Conservation (phyloP, 2,113 vertebrate genomes). For the Ailuropoda melanoleuca region DNA sequence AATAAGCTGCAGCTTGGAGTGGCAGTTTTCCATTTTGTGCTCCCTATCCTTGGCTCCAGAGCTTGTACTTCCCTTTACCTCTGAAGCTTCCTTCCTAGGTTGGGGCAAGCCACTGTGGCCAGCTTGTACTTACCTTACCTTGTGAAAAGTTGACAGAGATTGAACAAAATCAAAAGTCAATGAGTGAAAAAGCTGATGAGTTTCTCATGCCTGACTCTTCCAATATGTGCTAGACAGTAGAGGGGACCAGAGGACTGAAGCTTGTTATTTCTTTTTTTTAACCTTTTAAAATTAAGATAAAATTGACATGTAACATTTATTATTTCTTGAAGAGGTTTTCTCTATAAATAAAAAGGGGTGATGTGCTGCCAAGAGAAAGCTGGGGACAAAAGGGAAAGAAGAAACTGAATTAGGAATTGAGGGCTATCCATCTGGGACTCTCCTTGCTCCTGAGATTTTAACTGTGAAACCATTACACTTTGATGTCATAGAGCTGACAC, state of each 20-base stretch:
- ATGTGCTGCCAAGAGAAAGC: not conserved
- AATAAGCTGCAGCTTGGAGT: not conserved
- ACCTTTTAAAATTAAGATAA: not conserved
- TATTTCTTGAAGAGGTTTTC: not conserved
- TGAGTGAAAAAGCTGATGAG: not conserved
- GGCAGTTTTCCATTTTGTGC: not conserved
- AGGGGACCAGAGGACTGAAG: not conserved
- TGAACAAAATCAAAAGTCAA: not conserved
- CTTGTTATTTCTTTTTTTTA: not conserved
- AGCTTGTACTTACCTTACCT: not conserved
- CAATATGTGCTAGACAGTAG: not conserved
- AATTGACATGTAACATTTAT: not conserved
- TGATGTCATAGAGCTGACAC: not conserved
- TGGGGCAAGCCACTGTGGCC: not conserved
- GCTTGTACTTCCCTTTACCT: no score
- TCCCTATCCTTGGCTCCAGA: not conserved
- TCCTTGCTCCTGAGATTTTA: not conserved
- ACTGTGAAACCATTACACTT: not conserved
- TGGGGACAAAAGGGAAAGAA: not conserved
- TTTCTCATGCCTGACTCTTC: not conserved
- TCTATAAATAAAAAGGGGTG: not conserved
- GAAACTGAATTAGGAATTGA: not conserved
- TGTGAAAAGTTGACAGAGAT: not conserved
- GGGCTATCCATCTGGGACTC: not conserved
- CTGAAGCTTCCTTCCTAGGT: not conserved